Evolutionary conservation across 92 coral and sea anemone genomes (phyloP), one percentile per base, ranked within the genome.

Genomic region (Muricea muricata): DNA sequence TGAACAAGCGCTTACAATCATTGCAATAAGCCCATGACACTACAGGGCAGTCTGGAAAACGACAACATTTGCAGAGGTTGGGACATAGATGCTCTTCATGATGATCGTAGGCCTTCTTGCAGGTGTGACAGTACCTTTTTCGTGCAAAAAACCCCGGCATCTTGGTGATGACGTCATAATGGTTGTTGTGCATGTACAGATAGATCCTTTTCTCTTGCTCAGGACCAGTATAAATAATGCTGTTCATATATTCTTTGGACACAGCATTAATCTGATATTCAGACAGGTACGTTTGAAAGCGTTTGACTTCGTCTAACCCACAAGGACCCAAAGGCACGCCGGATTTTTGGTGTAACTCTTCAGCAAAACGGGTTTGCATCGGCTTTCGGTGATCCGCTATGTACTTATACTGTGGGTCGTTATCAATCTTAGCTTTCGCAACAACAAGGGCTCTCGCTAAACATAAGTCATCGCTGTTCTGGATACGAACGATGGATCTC

Each of bases 151-250:
- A 91, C 2, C 75, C 91, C 1, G 89, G 52, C 75, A 91, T 34
- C 0, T 35, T 32, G 0, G 90, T 91, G 10, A 91, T 88, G 28
- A 88, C 87, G 25, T 84, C 94, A 56, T 37, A 37, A 9, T 37
- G 42, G 9, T 37, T 37, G 9, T 37, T 9, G 9, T 37, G 42
- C 42, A 37, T 4, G 9, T 4, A 37, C 9, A 37, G 9, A 37
- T 37, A 37, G 9, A 37, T 37, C 42, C 4, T 37, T 81, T 90
- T 91, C 0, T 91, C 87, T 2, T n/a, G 28, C 1, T 84, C 63
- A 31, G 91, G 89, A 15, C 94, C 89, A 10, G 86, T 48, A 52
- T 78, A 88, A 23, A 91, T 82, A 42, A 91, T 46, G 29, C 69
- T 55, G 58, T 90, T 82, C 34, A 73, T 52, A 0, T 68, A 73